Conservation (phyloP, 2,797 vertebrate species). For the Gobio occitaniae region DNA sequence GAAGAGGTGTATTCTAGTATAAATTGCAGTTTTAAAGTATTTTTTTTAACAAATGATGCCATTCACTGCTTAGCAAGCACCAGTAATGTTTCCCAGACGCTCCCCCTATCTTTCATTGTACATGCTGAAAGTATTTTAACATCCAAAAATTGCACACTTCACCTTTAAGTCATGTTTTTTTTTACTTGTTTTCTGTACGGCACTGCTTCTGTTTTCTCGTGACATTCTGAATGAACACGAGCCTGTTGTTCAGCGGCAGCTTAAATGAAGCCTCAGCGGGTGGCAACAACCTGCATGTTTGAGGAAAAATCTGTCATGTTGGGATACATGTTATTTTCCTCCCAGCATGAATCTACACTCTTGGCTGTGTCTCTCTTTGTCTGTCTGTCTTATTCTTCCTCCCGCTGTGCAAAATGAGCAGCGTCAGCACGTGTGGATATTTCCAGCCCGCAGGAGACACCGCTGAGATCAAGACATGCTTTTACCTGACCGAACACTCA, state of each 20-base stretch:
- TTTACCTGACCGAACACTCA: constrained; percentile 4
- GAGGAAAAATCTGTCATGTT: constrained; percentile 32
- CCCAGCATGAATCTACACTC: constrained; percentile 26
- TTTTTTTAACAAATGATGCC: not conserved
- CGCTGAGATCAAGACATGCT: not conserved
- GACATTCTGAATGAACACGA: constrained; percentile 16
- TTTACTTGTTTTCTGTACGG: not conserved
- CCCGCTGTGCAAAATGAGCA: constrained; percentile 15
- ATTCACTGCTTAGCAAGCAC: not conserved
- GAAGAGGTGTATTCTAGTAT: not conserved
- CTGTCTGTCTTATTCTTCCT: constrained; percentile 1
- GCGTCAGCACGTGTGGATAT: constrained; percentile 11
- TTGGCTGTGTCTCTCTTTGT: constrained; percentile 11
- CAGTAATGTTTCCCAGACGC: not conserved
- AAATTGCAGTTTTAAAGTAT: not conserved
- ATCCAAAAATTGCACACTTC: not conserved
- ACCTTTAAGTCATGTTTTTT: constrained; percentile 3
- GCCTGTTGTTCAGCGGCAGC: not conserved
- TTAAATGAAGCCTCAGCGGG: constrained; percentile 13
- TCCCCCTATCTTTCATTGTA: not conserved
- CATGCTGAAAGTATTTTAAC: not conserved
- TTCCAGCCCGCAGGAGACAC: not conserved
- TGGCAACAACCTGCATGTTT: constrained; percentile 26
- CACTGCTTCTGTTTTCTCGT: not conserved
- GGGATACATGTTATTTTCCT: constrained; percentile 27